phyloP scores from a whole-genome alignment of 2,888 invertebrate species.

The Hypomecis atomaria region DNA sequence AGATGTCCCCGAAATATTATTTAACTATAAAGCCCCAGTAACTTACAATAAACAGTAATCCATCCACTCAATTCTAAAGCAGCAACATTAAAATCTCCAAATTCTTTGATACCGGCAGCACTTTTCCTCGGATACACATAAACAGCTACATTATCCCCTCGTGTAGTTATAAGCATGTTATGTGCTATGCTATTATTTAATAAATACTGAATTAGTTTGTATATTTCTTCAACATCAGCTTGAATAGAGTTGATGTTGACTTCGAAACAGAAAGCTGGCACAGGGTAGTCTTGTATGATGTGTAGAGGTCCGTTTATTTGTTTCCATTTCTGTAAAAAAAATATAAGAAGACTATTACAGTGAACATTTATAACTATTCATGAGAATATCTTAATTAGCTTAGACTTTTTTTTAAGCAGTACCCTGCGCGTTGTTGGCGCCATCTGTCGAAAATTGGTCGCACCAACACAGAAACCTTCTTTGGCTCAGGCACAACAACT shows the following conservation, averaged over 20 bases:
- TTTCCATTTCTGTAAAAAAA: constrained; percentile 75
- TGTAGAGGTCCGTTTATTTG: constrained; percentile 82
- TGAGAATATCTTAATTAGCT: not conserved
- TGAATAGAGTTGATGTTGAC: constrained; percentile 63
- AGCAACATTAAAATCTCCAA: constrained; percentile 87
- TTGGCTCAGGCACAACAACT: too few relatives aligned
- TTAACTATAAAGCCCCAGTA: too few relatives aligned
- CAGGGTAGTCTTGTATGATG: constrained; percentile 82
- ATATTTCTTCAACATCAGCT: constrained; percentile 66
- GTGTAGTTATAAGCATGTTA: constrained; percentile 89
- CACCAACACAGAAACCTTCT: too few relatives aligned
- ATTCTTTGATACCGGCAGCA: constrained; percentile 83
- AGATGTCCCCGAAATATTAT: too few relatives aligned
- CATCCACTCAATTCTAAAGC: constrained; percentile 91
- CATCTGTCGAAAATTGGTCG: too few relatives aligned
- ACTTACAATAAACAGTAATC: constrained; percentile 88
- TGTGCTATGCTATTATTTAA: constrained; percentile 88
- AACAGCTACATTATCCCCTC: constrained; percentile 76
- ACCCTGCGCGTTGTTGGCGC: too few relatives aligned
- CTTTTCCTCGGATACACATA: constrained; percentile 88
- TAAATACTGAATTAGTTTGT: constrained; percentile 83
- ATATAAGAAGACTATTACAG: not conserved
- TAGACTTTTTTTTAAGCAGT: too few relatives aligned
- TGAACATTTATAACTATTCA: not conserved
- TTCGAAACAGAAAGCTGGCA: constrained; percentile 89